Evolutionary conservation across 2,797 vertebrate species (phyloP).

Genomic region (Coendou prehensilis): DNA sequence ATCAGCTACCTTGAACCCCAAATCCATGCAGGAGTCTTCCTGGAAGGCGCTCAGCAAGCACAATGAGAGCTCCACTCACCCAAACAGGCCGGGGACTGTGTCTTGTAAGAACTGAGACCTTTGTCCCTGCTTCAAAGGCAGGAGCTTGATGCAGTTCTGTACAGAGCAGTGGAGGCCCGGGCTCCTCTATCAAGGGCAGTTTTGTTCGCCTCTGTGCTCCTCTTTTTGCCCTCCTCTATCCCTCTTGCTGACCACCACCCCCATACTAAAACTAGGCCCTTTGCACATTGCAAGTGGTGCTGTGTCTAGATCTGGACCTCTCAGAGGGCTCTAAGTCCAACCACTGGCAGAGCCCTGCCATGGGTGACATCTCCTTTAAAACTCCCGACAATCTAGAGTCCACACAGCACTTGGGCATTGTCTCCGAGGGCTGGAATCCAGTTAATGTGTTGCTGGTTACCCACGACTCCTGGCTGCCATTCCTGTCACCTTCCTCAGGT

Average conservation of each 20-base stretch:
- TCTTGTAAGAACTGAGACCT: not conserved
- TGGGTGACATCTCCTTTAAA: conserved; percentile 4
- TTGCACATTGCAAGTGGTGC: not conserved
- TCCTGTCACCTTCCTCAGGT: not conserved
- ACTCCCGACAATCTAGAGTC: not conserved
- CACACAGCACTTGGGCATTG: not conserved
- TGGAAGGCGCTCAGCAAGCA: not conserved
- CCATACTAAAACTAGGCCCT: not conserved
- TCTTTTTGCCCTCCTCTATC: not conserved
- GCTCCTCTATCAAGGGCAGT: not conserved
- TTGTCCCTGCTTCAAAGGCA: not conserved
- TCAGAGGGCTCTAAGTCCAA: not conserved
- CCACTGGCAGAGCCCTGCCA: not conserved
- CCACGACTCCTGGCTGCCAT: not conserved
- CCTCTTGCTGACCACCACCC: not conserved
- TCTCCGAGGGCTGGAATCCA: not conserved
- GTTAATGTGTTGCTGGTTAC: not conserved
- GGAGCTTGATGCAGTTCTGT: not conserved
- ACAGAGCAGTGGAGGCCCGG: not conserved
- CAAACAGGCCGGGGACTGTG: not conserved
- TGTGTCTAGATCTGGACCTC: not conserved
- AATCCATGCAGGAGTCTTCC: not conserved
- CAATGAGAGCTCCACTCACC: not conserved
- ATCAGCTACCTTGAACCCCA: not conserved
- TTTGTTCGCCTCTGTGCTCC: conserved; percentile 36